These are phyloP conservation scores for Lasius platythorax DNA, from an alignment of 2,888 invertebrate species.

Conservation along the genomic window DNA sequence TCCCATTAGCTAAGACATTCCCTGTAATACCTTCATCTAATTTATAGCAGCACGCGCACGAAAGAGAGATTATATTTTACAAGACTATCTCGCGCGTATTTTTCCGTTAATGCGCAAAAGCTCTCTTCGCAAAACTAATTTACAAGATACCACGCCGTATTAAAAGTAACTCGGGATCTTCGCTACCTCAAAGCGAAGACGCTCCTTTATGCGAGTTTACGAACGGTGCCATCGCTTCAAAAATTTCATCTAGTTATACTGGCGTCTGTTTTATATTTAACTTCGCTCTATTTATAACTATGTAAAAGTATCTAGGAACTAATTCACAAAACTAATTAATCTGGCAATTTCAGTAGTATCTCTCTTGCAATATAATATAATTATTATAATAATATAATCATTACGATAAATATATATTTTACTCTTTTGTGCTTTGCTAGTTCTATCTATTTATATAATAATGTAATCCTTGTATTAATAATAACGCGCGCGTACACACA, in stretches of 20 bases:
- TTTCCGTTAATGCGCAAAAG: constrained; percentile 46
- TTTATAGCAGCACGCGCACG: constrained; percentile 34
- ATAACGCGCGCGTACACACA: background rate
- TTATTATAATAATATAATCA: constrained; percentile 21
- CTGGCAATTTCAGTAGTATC: background rate
- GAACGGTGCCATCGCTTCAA: constrained; percentile 35
- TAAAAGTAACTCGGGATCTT: constrained; percentile 49
- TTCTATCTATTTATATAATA: background rate
- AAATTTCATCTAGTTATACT: constrained; percentile 42
- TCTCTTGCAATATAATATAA: background rate
- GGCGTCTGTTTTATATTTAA: constrained; percentile 27
- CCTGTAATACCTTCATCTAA: constrained; percentile 30
- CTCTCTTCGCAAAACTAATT: constrained; percentile 51
- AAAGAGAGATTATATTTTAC: constrained; percentile 54
- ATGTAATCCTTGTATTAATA: constrained; percentile 29
- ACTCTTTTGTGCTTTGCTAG: background rate
- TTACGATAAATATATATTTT: background rate
- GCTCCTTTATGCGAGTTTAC: constrained; percentile 13
- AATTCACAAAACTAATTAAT: constrained; percentile 38
- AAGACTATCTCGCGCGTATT: constrained; percentile 50
- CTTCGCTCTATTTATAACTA: background rate
- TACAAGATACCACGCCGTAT: constrained; percentile 50
- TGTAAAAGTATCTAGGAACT: background rate
- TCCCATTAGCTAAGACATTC: constrained; percentile 27
- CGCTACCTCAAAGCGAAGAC: constrained; percentile 40